A percentile compares a stretch with the other conserved stretches of the same genome.
Evolutionary conservation across 2,888 invertebrate species (phyloP).

Genomic region (Bursaphelenchus okinawaensis): DNA sequence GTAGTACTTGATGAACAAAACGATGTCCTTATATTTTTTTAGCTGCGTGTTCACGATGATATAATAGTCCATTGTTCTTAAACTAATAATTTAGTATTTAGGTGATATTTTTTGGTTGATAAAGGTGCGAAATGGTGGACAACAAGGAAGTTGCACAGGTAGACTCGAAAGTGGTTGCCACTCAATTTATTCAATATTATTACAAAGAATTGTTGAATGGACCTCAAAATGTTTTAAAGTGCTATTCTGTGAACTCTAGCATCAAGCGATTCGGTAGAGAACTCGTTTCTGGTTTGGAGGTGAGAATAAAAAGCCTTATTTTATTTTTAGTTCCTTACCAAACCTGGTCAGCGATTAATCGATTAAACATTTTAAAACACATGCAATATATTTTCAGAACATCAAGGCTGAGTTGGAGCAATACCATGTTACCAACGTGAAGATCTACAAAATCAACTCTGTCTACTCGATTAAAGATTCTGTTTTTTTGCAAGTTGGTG

Average conservation of each 20-base stretch:
- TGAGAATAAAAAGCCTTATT: too few species aligned
- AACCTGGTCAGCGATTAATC: too few species aligned
- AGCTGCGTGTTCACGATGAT: too few species aligned
- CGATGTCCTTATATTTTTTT: too few species aligned
- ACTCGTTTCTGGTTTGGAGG: conserved; percentile 6
- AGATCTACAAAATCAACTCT: conserved; percentile 6
- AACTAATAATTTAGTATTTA: background rate
- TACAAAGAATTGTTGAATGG: background rate
- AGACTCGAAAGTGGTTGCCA: background rate
- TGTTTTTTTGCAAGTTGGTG: conserved; percentile 6
- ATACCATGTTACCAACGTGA: conserved; percentile 2
- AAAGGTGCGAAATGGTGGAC: background rate
- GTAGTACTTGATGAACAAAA: too few species aligned
- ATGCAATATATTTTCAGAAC: background rate
- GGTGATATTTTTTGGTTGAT: background rate
- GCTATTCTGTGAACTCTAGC: conserved; percentile 3
- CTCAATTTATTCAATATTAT: background rate
- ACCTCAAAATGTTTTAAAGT: background rate
- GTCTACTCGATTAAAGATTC: conserved; percentile 3
- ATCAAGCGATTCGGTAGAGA: conserved; percentile 7
- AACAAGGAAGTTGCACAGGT: background rate
- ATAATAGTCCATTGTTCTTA: too few species aligned
- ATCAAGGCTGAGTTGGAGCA: conserved; percentile 3
- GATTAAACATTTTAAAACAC: background rate
- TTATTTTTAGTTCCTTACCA: too few species aligned